A percentile compares a stretch with the other conserved stretches of the same genome.
Conservation (phyloP, 2,113 vertebrate genomes). For the Symphodus melops region DNA sequence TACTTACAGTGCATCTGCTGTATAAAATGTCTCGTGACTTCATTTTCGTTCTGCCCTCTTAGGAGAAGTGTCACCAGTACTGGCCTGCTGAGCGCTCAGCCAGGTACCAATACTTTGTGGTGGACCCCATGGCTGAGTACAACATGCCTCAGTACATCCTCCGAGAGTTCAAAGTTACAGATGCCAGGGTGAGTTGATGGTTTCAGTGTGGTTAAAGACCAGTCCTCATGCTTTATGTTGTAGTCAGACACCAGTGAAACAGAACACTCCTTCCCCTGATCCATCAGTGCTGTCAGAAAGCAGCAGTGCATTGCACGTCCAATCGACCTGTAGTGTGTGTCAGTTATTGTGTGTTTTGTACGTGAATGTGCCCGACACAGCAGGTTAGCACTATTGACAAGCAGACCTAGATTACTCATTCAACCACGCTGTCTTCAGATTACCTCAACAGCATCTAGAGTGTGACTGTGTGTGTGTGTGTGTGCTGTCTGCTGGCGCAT, state of each 20-base stretch:
- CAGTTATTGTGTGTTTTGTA: constrained; percentile 51
- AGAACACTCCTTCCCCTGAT: constrained; percentile 34
- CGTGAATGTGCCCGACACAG: constrained; percentile 28
- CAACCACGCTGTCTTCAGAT: constrained; percentile 53
- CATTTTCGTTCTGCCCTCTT: constrained; percentile 22
- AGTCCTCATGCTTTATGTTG: constrained; percentile 17
- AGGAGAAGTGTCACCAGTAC: constrained; percentile 97
- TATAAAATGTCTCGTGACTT: too few species aligned
- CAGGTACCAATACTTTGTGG: constrained; percentile 95
- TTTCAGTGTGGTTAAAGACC: constrained; percentile 10
- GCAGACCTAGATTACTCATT: constrained; percentile 55
- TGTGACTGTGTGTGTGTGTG: not conserved
- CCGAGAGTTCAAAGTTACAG: constrained; percentile 95
- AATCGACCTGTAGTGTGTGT: constrained; percentile 62
- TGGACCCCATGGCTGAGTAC: constrained; percentile 96
- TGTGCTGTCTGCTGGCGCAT: not conserved
- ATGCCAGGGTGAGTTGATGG: constrained; percentile 88
- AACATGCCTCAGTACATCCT: constrained; percentile 99
- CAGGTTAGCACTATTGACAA: constrained; percentile 53
- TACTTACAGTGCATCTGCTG: too few species aligned
- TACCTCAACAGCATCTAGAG: constrained; percentile 33
- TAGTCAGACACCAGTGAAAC: constrained; percentile 27
- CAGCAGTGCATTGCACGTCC: constrained; percentile 53
- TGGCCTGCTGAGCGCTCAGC: constrained; percentile 93
- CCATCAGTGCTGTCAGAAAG: constrained; percentile 38